These are phyloP conservation scores for Melanogrammus aeglefinus DNA, from an alignment of 2,797 vertebrate species.

Conservation along the genomic window DNA sequence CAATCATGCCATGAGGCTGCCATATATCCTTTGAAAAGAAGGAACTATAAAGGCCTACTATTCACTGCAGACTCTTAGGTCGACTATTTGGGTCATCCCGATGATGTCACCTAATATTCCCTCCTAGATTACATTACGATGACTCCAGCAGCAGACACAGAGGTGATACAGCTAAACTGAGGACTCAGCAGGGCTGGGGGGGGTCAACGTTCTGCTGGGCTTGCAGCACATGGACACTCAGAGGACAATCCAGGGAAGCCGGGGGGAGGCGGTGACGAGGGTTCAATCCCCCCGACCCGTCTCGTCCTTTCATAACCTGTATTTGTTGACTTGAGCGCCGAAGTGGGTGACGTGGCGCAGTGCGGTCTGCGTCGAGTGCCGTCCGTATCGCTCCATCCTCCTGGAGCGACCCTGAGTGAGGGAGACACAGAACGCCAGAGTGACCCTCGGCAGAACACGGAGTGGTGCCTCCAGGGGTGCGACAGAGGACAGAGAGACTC, in stretches of 20 bases:
- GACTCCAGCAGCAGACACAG: neutral
- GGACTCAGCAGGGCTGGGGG: neutral
- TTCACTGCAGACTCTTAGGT: neutral
- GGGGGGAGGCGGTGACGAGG: neutral
- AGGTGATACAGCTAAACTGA: neutral
- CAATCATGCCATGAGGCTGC: too few species aligned
- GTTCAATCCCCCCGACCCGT: neutral
- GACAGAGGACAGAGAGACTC: too few species aligned
- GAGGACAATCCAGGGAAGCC: slow-evolving; percentile 4
- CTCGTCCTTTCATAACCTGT: slow-evolving; percentile 67
- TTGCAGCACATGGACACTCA: neutral
- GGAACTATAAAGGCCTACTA: neutral
- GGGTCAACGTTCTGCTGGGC: neutral
- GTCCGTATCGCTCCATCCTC: slow-evolving; percentile 82
- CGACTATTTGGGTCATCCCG: neutral
- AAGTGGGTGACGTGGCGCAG: slow-evolving; percentile 79
- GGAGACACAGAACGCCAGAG: slow-evolving; percentile 26
- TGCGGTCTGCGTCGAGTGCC: slow-evolving; percentile 76
- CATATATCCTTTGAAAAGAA: too few species aligned
- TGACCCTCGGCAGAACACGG: neutral
- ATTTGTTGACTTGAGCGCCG: slow-evolving; percentile 69
- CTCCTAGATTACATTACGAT: neutral
- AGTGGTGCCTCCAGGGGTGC: too few species aligned
- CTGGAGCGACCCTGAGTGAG: slow-evolving; percentile 71
- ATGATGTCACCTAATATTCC: neutral